phyloP scores from a whole-genome alignment of 2,113 vertebrate genomes.

The Psophia crepitans region DNA sequence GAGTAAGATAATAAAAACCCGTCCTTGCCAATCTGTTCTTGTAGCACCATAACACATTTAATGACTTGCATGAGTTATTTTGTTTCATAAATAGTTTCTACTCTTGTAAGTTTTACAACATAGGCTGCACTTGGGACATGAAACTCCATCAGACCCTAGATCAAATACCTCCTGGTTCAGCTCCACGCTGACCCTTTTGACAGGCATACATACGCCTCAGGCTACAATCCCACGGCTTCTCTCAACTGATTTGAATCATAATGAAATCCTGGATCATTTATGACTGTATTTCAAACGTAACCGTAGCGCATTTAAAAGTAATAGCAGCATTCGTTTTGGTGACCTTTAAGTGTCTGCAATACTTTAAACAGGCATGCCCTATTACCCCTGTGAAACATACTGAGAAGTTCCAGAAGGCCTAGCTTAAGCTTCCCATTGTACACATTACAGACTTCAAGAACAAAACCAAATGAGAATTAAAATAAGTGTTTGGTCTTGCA shows the following conservation, averaged over 20 bases:
- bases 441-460: neutral
- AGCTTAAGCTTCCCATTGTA: neutral
- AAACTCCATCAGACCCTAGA: neutral
- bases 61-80: neutral
- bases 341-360: slow-evolving; percentile 15
- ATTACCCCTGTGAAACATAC: neutral
- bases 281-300: slow-evolving; percentile 28
- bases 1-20: neutral
- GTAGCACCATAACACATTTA: neutral
- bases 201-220: neutral
- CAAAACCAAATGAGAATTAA: neutral
- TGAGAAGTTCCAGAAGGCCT: slow-evolving; percentile 15
- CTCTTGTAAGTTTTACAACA: neutral
- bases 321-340: neutral
- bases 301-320: neutral
- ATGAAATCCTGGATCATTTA: slow-evolving; percentile 24
- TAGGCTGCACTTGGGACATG: neutral
- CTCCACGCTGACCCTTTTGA: neutral
- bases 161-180: neutral
- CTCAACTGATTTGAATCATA: neutral
- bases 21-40: neutral
- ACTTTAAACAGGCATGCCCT: slow-evolving; percentile 9
- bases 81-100: neutral
- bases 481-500: neutral
- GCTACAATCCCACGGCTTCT: neutral